phyloP scores from a whole-genome alignment of 2,113 vertebrate species.

The Noturus placidus region DNA sequence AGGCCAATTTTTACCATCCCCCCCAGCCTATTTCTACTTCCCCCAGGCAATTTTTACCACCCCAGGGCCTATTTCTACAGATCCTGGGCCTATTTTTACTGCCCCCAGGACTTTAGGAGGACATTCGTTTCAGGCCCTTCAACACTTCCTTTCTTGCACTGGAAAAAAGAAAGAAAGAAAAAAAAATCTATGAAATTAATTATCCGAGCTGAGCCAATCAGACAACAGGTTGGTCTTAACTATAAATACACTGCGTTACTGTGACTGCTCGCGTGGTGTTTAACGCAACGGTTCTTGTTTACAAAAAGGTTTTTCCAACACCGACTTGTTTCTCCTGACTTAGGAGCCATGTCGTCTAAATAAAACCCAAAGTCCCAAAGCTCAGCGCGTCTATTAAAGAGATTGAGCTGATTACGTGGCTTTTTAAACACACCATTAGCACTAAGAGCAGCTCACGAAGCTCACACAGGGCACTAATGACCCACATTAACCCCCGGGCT shows the following conservation, averaged over 20 bases:
- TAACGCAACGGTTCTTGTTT: neutral
- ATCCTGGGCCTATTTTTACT: neutral
- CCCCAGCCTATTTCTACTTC: neutral
- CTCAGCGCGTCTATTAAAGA: slow-evolving; percentile 32
- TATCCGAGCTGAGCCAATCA: neutral
- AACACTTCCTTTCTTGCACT: neutral
- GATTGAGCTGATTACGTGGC: slow-evolving; percentile 47
- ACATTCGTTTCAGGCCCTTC: neutral
- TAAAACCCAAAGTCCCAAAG: slow-evolving; percentile 36
- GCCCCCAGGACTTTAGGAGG: no score
- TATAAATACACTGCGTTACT: neutral
- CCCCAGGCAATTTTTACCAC: neutral
- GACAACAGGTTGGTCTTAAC: neutral
- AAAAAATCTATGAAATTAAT: neutral
- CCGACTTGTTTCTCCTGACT: neutral
- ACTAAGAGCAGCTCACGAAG: slow-evolving; percentile 37
- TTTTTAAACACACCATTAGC: slow-evolving; percentile 53
- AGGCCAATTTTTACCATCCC: neutral
- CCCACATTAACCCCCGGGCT: slow-evolving; percentile 43
- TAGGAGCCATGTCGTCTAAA: slow-evolving; percentile 17
- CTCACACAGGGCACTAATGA: slow-evolving; percentile 47
- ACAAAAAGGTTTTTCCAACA: neutral
- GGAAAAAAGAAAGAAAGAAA: no score
- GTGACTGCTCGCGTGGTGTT: no score
- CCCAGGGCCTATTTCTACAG: neutral